A percentile compares a stretch with the other conserved stretches of the same genome.
Evolutionary conservation across 2,113 vertebrate species (phyloP).

Genomic region (Misgurnus mizolepis): DNA sequence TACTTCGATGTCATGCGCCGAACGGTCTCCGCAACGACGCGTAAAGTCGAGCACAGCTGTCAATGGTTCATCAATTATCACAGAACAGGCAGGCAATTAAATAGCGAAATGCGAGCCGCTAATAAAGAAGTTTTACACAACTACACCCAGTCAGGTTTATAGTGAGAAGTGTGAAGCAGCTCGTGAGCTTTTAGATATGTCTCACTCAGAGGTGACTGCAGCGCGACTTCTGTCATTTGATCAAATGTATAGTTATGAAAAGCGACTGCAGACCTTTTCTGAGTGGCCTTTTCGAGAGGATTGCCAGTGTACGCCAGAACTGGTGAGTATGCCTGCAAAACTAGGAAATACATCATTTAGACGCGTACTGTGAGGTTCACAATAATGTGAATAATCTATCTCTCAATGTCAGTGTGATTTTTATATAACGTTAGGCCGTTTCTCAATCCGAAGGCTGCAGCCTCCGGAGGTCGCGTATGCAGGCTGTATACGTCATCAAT

Average conservation of each 20-base stretch:
- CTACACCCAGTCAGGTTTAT: neutral
- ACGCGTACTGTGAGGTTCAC: too few species aligned
- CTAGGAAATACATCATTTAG: too few species aligned
- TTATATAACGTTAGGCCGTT: too few species aligned
- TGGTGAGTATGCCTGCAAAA: conserved; percentile 61
- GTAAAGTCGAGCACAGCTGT: neutral
- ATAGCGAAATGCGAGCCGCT: too few species aligned
- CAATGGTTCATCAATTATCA: neutral
- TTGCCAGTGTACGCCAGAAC: conserved; percentile 78
- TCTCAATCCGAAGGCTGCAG: too few species aligned
- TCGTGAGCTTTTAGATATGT: conserved; percentile 24
- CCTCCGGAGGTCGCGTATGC: too few species aligned
- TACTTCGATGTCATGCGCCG: too few species aligned
- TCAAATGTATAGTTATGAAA: conserved; percentile 76
- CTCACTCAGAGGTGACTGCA: neutral
- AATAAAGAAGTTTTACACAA: neutral
- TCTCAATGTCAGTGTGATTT: too few species aligned
- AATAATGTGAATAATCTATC: too few species aligned
- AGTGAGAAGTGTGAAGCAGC: neutral
- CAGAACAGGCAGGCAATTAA: too few species aligned
- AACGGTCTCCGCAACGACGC: too few species aligned
- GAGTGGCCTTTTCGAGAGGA: conserved; percentile 81
- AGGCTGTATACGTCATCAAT: too few species aligned
- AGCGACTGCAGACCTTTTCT: conserved; percentile 72
- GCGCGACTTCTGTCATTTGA: conserved; percentile 57